Evolutionary conservation across 2,113 vertebrate species (phyloP), one percentile per base, ranked within the genome.

Genomic region (Notiomystis cincta): DNA sequence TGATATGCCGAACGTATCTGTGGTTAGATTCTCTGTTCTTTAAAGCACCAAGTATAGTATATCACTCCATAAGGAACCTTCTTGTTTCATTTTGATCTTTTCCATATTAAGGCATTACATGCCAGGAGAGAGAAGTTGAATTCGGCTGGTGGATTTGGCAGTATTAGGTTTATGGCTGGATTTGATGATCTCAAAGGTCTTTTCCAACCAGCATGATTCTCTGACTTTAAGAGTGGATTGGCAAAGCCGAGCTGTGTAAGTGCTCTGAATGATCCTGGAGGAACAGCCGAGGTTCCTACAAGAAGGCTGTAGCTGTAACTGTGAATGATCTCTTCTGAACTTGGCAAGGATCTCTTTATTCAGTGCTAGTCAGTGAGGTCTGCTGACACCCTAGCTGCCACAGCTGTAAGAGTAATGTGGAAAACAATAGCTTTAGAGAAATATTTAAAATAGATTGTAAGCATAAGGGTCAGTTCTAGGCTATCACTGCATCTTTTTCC

Each of bases 401-500:
- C 38, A 47, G 53, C 10, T 47, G 33, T 48, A 89, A 15, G 42
- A 76, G 23, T 61, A 73, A 81, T 54, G 17, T 33, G 35, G 50
- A 58, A 54, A 89, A 30, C 47, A 23, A 2, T 18, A 77, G 27
- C 35, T 78, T 44, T n/a, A 82, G 38, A n/a, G 28, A 90, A 83
- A 37, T 7, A 72, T 8, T 61, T 60, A 27, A 92, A 87, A 58
- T 58, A 71, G 83, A 53, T 31, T 30, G 5, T 50, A 62, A 65
- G 35, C 17, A 9, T 53, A 57, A 53, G 17, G 9, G 8, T 69
- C 37, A 73, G 11, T 70, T 70, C 57, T 78, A 53, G n/a, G 71
- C n/a, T 67, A 67, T 16, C 0, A 0, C 20, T 53, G 51, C 11
- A 11, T 71, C n/a, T 51, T 67, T 70, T 14, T 0, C 4, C 30